Percentiles rank a stretch among this genome's conserved stretches.
Conservation (phyloP, 2,888 invertebrate species). For the Macrosiphum euphorbiae region DNA sequence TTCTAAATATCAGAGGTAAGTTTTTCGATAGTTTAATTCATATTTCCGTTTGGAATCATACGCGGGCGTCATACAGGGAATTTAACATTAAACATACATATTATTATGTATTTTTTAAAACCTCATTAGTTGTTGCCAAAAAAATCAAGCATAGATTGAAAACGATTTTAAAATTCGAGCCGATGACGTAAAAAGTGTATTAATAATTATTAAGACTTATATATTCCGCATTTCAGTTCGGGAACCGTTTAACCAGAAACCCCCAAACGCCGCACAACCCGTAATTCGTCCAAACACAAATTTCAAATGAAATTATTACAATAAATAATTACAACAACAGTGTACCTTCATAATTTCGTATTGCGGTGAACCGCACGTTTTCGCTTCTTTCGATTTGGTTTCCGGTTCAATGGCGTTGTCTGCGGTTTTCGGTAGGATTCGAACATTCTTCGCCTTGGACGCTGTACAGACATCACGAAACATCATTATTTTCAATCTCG, state of each 20-base stretch:
- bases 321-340: background rate
- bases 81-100: background rate
- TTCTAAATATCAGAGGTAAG: background rate
- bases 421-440: slow-evolving; percentile 25
- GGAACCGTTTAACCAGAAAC: background rate
- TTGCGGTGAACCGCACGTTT: slow-evolving; percentile 44
- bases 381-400: slow-evolving; percentile 36
- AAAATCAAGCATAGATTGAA: background rate
- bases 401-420: slow-evolving; percentile 46
- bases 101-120: background rate
- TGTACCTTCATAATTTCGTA: slow-evolving; percentile 62
- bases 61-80: background rate
- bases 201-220: background rate
- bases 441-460: slow-evolving; percentile 44
- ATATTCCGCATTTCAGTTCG: background rate
- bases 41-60: background rate
- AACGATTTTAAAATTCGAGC: background rate
- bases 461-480: background rate
- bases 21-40: background rate
- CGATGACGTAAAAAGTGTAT: background rate
- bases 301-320: background rate
- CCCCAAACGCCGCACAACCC: background rate
- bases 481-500: background rate
- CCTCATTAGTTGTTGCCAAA: background rate
- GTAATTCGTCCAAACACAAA: background rate